A percentile compares a stretch with the other conserved stretches of the same genome.
Conservation (phyloP, 1,140 invertebrate species). For the Philopotamus ludificatus region DNA sequence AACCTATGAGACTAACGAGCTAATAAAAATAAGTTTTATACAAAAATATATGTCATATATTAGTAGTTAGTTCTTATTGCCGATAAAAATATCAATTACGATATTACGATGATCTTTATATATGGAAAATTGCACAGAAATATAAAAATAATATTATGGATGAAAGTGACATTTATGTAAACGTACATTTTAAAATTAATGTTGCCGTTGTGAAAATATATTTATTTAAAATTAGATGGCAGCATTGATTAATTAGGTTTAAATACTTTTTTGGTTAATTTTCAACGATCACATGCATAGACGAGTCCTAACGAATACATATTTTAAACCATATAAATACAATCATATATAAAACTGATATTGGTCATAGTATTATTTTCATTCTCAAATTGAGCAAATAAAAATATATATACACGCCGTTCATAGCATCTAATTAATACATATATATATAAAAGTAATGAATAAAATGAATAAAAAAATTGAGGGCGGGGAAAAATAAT, state of each 20-base stretch:
- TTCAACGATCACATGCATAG: too few relatives aligned
- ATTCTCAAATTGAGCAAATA: slow-evolving; percentile 3
- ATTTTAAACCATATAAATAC: too few relatives aligned
- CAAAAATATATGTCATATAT: slow-evolving; percentile 28
- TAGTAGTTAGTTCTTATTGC: slow-evolving; percentile 23
- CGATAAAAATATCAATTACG: slow-evolving; percentile 14
- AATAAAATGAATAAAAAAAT: too few relatives aligned
- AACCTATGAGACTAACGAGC: neutral
- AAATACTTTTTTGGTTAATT: neutral
- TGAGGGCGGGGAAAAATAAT: too few relatives aligned
- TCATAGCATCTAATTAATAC: too few relatives aligned
- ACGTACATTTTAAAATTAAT: neutral
- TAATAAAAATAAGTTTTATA: slow-evolving; percentile 24
- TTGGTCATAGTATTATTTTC: neutral
- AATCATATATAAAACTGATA: neutral
- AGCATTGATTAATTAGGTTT: neutral
- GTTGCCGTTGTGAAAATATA: too few relatives aligned
- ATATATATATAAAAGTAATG: too few relatives aligned
- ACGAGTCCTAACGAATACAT: too few relatives aligned
- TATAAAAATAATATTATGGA: too few relatives aligned
- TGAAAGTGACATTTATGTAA: neutral
- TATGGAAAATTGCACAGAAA: too few relatives aligned
- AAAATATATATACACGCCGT: too few relatives aligned
- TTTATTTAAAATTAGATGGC: neutral
- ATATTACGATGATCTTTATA: neutral